Base-by-base conservation (phyloP, 1,140 invertebrate genomes). In the Pogonomyrmex barbatus region DNA sequence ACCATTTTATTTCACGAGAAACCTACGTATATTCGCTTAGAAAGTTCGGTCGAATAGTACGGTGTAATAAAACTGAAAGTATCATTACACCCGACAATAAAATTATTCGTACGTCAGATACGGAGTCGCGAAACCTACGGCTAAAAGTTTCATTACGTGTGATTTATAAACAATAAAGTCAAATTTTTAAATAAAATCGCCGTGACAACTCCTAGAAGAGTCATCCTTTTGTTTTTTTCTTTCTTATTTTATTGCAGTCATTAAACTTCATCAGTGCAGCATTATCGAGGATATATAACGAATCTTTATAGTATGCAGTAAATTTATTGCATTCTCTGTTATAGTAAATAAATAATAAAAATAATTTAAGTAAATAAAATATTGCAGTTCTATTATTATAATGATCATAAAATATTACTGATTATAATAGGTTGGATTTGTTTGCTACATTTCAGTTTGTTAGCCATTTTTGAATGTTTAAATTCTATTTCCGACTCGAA, bases 11-110 rank as follows among this genome's bases (percentile, higher is more conserved):
- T 78, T 62, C 24, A 39, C 86, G 65, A 52, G 77, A 87, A 88
- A 87, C 42, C 39, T 65, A 71, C 77, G 77, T 8, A 71, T 42
- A 77, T 89, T 42, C 71, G 71, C 77, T 77, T 87, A 73, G 88
- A 75, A 73, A 89, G 70, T 89, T 83, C 54, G 24, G 24, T 60
- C 65, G 67, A 8, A 62, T 86, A 78, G 33, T 45, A 63, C 67
- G 71, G n/a, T 77, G 52, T 30, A 85, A 65, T 85, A 75, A 85
- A 75, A 58, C 47, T 54, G 75, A 81, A 71, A 88, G 87, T 83
- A 60, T 89, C 77, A 89, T 89, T 88, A 87, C 63, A 60, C 42
- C 14, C 50, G 70, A 85, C 71, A 85, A 89, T 89, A 89, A 83
- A 83, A 62, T 45, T 76, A 71, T 81, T n/a, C n/a, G 8, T 70